Evolutionary conservation across 2,888 invertebrate species (phyloP), one percentile per base, ranked within the genome.

Genomic region (Timema podura): DNA sequence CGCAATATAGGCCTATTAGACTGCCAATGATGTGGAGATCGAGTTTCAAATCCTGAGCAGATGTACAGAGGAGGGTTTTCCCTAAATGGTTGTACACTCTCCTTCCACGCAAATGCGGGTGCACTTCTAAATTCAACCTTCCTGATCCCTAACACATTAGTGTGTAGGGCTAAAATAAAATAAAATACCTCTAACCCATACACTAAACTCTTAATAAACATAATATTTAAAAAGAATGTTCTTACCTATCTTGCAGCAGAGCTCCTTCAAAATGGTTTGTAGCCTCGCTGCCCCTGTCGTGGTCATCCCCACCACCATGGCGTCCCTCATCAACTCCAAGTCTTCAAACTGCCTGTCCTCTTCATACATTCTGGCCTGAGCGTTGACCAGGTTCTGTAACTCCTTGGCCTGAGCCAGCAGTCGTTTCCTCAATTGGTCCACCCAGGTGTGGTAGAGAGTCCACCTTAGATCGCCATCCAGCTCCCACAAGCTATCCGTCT

Each of bases 211-310:
- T n/a, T n/a, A n/a, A n/a, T n/a, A n/a, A n/a, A n/a, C n/a, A n/a
- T n/a, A n/a, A n/a, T n/a, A n/a, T n/a, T n/a, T n/a, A n/a, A n/a
- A n/a, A n/a, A n/a, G n/a, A n/a, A n/a, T n/a, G 46, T 16, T 71
- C 76, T 78, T 80, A 88, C 88, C 87, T 75, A 92, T 88, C 72
- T 87, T 86, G 5, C 88, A 86, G 70, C 84, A 81, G 5, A 92
- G 79, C 65, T 84, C 81, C 68, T 85, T 83, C 72, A 93, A 81
- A 6, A 90, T 81, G 1, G 84, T 82, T 74, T 88, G 87, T 16
- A 88, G 80, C 68, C 88, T 84, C 0, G 93, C 92, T 0, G 92
- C 92, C 15, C 88, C 87, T 0, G 91, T 89, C 0, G 93, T 93
- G 6, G 93, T 94, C 80, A 91, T 88, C 0, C 91, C 92, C 45